Base-by-base conservation (phyloP, 2,797 vertebrate species). In the Chaetophractus vellerosus region DNA sequence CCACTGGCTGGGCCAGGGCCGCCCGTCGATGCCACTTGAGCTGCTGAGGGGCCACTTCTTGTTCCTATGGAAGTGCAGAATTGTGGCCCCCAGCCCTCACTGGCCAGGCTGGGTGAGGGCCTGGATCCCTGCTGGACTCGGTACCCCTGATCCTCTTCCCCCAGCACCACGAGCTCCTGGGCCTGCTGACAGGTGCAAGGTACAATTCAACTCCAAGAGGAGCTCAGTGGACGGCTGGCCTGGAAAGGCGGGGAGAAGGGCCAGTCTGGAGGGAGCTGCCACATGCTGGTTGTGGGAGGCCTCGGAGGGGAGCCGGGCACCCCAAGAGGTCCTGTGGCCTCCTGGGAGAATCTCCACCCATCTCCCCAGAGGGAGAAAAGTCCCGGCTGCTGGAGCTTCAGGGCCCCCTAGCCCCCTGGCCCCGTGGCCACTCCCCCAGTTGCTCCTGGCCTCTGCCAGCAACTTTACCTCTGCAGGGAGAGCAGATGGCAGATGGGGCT, bases 401-500 rank as follows among this genome's bases (percentile, higher is more conserved):
- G 52, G 91, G 59, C 9, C 33, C 75, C 41, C 8, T 0, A n/a
- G 81, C 80, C 71, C 57, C 41, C 8, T 0, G 36, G 81, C 80
- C 71, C 57, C 45, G 66, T 7, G 24, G 66, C 76, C 79, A 61
- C 79, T 82, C 88, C 82, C 87, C 50, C 5, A 41, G 63, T 83
- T 6, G 83, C 93, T 96, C 90, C 87, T 18, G 3, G 87, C 64
- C 78, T 68, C 84, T 52, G 45, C 90, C 15, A 71, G 85, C 79
- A 90, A 95, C 36, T 76, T 81, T 91, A 41, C 85, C 66, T 90
- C 85, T 19, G 7, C 7, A 31, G 63, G 66, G 85, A 71, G 59
- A 95, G 88, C 96, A 95, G 96, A 96, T 95, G 90, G 94, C 31
- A 12, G 64, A 76, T 64, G 66, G n/a, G 52, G 31, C 90, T 84